These are phyloP conservation scores for Catalaphyllia jardinei DNA, from an alignment of 64 coral and sea anemone genomes.

Conservation along the genomic window DNA sequence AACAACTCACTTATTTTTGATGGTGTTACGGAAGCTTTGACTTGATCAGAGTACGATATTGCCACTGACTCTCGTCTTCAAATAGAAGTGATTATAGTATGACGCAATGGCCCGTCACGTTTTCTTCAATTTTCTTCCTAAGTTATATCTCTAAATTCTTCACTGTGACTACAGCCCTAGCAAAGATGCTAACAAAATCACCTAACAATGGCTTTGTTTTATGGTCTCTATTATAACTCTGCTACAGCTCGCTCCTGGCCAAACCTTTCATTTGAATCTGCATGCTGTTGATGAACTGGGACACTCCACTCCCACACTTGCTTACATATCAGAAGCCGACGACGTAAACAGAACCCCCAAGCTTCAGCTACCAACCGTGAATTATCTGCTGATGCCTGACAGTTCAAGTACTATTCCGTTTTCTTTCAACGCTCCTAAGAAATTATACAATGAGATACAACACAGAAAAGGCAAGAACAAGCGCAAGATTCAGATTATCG, in stretches of 20 bases:
- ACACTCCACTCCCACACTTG: conserved; percentile 57
- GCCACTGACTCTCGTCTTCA: conserved; percentile 61
- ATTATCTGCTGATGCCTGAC: conserved; percentile 44
- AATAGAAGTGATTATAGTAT: background rate
- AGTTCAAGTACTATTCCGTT: conserved; percentile 39
- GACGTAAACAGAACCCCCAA: background rate
- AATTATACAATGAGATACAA: background rate
- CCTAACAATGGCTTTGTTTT: background rate
- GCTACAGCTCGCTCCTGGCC: conserved; percentile 74
- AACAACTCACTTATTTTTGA: conserved; percentile 50
- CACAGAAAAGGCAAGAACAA: background rate
- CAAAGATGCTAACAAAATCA: no score
- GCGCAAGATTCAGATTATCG: conserved; percentile 10
- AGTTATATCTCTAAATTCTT: no score
- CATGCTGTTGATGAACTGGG: conserved; percentile 75
- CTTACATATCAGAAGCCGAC: conserved; percentile 2
- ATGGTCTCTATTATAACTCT: background rate
- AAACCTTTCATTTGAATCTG: conserved; percentile 57
- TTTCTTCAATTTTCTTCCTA: no score
- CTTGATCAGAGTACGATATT: conserved; percentile 73
- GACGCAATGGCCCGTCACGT: background rate
- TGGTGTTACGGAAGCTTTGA: background rate
- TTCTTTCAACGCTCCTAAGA: conserved; percentile 8
- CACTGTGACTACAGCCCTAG: no score
- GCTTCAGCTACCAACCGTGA: background rate